A percentile compares a stretch with the other conserved stretches of the same genome.
These are phyloP conservation scores for Acanthurus lineatus DNA, from an alignment of 2,797 vertebrate species.

Conservation along the genomic window DNA sequence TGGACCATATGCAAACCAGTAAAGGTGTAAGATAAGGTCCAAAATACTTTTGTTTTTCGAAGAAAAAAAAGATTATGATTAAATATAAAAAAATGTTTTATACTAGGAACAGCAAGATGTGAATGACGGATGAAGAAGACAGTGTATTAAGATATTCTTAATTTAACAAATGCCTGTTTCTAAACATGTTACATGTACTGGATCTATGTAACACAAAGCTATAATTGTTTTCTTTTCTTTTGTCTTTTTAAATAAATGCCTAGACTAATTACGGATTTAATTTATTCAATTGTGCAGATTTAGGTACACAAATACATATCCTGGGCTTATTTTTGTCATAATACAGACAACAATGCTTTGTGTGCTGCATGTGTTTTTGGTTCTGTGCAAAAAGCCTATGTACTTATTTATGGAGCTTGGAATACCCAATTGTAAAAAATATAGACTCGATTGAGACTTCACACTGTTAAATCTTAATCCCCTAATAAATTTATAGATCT, in stretches of 20 bases:
- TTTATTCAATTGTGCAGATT: not conserved
- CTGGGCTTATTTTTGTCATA: not conserved
- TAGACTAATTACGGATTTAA: not conserved
- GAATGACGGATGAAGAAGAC: too few species aligned
- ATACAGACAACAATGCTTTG: not conserved
- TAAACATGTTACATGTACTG: too few species aligned
- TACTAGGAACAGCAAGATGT: not conserved
- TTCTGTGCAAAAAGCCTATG: not conserved
- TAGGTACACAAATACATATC: not conserved
- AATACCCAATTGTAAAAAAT: not conserved
- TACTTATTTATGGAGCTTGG: not conserved
- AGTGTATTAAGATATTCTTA: not conserved
- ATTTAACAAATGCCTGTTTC: too few species aligned
- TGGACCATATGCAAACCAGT: not conserved
- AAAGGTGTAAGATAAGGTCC: not conserved
- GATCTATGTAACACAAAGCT: too few species aligned
- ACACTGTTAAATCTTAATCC: not conserved
- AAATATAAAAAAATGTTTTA: not conserved
- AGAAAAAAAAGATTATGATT: not conserved
- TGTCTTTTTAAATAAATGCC: too few species aligned
- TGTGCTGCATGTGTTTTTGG: not conserved
- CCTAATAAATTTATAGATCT: not conserved
- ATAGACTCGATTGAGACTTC: too few species aligned
- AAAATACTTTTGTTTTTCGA: too few species aligned
- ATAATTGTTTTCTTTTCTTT: too few species aligned